Evolutionary conservation across 2,888 invertebrate genomes (phyloP).

Genomic region (Macroteleia sp.): DNA sequence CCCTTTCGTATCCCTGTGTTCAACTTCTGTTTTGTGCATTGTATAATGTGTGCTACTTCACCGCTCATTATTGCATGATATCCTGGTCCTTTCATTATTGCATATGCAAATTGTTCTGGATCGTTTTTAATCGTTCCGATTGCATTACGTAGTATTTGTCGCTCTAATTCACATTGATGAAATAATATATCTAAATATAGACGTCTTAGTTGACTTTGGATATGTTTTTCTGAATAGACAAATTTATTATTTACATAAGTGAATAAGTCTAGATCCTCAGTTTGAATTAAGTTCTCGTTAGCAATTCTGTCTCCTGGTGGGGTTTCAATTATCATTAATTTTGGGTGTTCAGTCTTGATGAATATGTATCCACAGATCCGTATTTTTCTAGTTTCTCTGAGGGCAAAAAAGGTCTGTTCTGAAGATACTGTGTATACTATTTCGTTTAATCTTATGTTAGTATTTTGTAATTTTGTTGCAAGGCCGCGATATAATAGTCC

Average conservation of each 20-base stretch:
- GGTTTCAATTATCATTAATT: constrained; percentile 42
- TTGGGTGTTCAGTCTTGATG: constrained; percentile 50
- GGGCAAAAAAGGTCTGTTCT: constrained; percentile 55
- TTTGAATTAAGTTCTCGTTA: neutral
- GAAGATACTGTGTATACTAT: constrained; percentile 39
- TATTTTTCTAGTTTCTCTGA: constrained; percentile 15
- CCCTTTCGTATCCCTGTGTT: neutral
- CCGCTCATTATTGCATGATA: constrained; percentile 68
- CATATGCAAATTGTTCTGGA: constrained; percentile 69
- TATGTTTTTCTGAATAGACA: constrained; percentile 69
- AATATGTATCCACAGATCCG: constrained; percentile 22
- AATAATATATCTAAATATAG: constrained; percentile 67
- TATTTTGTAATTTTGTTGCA: constrained; percentile 13
- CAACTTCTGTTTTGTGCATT: constrained; percentile 50
- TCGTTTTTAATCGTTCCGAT: constrained; percentile 63
- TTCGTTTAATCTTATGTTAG: neutral
- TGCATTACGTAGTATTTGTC: constrained; percentile 69
- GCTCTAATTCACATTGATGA: constrained; percentile 67
- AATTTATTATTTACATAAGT: constrained; percentile 70
- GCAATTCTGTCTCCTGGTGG: neutral
- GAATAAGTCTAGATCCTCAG: constrained; percentile 63
- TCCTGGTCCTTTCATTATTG: constrained; percentile 68
- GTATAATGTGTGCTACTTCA: constrained; percentile 70
- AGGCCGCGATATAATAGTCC: constrained; percentile 60
- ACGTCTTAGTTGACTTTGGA: constrained; percentile 51